These are phyloP conservation scores for Hyla sarda DNA, from an alignment of 2,113 vertebrate genomes.

Conservation along the genomic window DNA sequence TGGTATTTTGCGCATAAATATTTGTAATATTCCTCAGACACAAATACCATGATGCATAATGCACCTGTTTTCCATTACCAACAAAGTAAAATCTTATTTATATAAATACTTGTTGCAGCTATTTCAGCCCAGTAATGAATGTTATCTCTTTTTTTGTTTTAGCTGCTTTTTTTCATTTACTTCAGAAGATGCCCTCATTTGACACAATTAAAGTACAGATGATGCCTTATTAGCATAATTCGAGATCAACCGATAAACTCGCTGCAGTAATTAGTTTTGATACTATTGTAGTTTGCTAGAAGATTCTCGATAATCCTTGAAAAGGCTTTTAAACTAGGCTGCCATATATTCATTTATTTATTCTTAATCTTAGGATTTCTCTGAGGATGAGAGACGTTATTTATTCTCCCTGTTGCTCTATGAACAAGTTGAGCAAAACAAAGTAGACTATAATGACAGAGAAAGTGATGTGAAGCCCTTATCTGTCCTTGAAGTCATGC, in stretches of 20 bases:
- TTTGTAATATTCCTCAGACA: not conserved
- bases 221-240: constrained; percentile 18
- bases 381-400: not conserved
- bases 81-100: not conserved
- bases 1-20: not conserved
- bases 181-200: not conserved
- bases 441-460: no score
- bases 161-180: not conserved
- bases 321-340: not conserved
- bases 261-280: constrained; percentile 5
- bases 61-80: not conserved
- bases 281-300: not conserved
- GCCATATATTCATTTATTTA: not conserved
- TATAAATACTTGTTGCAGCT: not conserved
- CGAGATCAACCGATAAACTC: not conserved
- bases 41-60: not conserved
- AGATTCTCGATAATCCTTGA: constrained; percentile 5
- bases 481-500: no score
- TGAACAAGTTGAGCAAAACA: no score
- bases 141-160: not conserved
- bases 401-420: not conserved
- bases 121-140: not conserved
- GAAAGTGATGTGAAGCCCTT: no score
- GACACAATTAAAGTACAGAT: constrained; percentile 13
- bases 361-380: not conserved